These are phyloP conservation scores for Spisula solida DNA, from an alignment of 2,888 invertebrate species.

Conservation along the genomic window DNA sequence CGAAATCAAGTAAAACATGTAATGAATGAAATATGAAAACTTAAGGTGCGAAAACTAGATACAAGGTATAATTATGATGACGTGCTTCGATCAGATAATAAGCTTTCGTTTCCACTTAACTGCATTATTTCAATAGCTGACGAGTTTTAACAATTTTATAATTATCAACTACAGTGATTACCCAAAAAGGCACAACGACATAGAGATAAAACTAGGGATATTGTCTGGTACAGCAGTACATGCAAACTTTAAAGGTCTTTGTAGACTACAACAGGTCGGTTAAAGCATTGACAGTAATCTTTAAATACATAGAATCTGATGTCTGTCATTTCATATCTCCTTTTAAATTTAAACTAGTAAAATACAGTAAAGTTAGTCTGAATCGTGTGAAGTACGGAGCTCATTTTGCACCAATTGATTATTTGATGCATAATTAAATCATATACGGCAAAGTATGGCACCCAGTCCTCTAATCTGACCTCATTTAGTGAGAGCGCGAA, in stretches of 20 bases:
- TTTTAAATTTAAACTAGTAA: not conserved
- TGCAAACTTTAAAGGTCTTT: slow-evolving; percentile 3
- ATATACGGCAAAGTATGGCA: too few relatives aligned
- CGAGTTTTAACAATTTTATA: not conserved
- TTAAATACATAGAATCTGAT: not conserved
- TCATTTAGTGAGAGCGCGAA: too few relatives aligned
- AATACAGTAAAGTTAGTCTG: too few relatives aligned
- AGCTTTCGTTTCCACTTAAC: slow-evolving; percentile 11
- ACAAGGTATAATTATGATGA: not conserved
- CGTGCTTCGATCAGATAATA: not conserved
- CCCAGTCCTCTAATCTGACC: too few relatives aligned
- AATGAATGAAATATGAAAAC: slow-evolving; percentile 12
- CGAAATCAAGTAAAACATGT: not conserved
- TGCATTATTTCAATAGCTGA: not conserved
- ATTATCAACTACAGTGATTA: not conserved
- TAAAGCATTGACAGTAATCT: not conserved
- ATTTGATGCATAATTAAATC: too few relatives aligned
- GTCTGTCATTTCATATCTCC: not conserved
- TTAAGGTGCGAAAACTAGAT: slow-evolving; percentile 10
- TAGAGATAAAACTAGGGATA: not conserved
- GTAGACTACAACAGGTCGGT: not conserved
- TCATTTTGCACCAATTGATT: too few relatives aligned
- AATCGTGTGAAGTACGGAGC: too few relatives aligned
- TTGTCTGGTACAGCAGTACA: not conserved
- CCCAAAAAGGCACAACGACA: not conserved